These are phyloP conservation scores for Rhagonycha fulva DNA, from an alignment of 2,888 invertebrate genomes.

Conservation along the genomic window DNA sequence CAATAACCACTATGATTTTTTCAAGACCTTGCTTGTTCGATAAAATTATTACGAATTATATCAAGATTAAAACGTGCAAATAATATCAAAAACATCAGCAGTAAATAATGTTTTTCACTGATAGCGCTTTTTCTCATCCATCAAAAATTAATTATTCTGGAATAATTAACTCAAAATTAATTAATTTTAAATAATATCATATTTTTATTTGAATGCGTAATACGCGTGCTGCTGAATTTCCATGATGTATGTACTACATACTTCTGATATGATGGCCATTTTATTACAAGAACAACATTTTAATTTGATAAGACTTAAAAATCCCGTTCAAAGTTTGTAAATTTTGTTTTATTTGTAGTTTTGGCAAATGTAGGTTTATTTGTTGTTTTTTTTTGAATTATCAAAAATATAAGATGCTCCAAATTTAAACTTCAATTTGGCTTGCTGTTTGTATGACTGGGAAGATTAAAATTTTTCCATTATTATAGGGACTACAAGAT, in stretches of 20 bases:
- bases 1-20: neutral
- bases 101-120: neutral
- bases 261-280: neutral
- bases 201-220: neutral
- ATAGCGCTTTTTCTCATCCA: neutral
- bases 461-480: neutral
- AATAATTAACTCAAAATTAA: neutral
- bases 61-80: neutral
- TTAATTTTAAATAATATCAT: too few species aligned
- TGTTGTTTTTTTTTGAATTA: neutral
- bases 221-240: neutral
- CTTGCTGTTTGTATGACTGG: neutral
- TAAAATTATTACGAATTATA: neutral
- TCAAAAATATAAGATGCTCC: neutral
- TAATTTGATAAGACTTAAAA: neutral
- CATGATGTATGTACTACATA: neutral
- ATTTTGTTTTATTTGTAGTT: neutral
- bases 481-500: too few species aligned
- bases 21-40: neutral
- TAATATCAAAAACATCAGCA: neutral
- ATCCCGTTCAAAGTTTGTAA: neutral
- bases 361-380: neutral
- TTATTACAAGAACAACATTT: neutral
- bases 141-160: neutral
- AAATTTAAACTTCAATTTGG: neutral